Evolutionary conservation across 2,113 vertebrate genomes (phyloP).

Genomic region (Myotis brandtii): DNA sequence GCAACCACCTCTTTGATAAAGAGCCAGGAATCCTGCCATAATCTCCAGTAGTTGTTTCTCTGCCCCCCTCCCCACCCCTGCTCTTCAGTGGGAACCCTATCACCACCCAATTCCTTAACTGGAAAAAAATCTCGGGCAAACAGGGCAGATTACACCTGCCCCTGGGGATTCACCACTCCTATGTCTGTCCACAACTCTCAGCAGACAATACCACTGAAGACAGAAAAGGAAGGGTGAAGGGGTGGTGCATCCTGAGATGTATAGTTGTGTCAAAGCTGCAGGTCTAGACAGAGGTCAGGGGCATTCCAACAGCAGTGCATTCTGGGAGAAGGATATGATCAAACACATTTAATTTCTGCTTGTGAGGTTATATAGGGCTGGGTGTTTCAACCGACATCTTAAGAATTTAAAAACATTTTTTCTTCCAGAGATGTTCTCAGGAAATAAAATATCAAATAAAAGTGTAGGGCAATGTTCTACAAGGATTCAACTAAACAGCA

Average conservation of each 20-base stretch:
- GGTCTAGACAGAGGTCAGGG: constrained; percentile 6
- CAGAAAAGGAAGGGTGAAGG: constrained; percentile 32
- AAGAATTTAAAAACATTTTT: constrained; percentile 35
- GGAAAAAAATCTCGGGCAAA: background rate
- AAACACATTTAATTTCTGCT: background rate
- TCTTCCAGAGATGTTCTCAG: constrained; percentile 8
- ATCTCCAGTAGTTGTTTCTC: background rate
- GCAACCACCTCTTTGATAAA: background rate
- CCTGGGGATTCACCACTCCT: background rate
- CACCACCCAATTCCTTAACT: background rate
- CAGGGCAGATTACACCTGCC: background rate
- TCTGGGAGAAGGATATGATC: background rate
- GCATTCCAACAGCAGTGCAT: background rate
- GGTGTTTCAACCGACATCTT: constrained; percentile 24
- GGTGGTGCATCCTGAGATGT: background rate
- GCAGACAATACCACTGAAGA: background rate
- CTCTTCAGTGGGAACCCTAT: background rate
- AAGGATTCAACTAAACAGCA: constrained; percentile 18
- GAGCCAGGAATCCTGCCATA: background rate
- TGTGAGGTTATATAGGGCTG: background rate
- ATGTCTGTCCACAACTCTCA: constrained; percentile 30
- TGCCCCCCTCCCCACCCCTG: background rate
- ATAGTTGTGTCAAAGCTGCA: background rate
- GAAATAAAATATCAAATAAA: constrained; percentile 35
- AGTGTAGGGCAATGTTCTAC: background rate